Evolutionary conservation across 2,888 invertebrate species (phyloP), one percentile per base, ranked within the genome.

Genomic region (Stenolophus ochropezus): DNA sequence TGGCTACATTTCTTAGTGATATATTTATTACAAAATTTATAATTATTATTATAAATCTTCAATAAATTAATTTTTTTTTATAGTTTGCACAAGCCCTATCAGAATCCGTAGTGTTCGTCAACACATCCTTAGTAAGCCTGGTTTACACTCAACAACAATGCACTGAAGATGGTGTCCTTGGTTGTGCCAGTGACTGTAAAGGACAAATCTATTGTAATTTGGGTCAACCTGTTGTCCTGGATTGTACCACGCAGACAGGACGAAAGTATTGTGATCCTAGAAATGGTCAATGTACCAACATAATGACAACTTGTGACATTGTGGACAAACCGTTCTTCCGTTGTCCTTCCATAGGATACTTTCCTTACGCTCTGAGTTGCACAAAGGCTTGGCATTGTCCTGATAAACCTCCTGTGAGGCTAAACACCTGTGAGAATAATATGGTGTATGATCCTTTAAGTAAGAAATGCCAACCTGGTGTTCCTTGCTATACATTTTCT

Each of bases 401-500:
- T 65, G 2, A 18, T 6, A 16, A 16, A 16, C 65, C 65, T 18
- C 33, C 65, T 11, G 18, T 16, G 1, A 16, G 14, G 11, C 1
- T 61, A 8, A 3, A 33, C n/a, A 33, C 27, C 18, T 69, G 65
- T 4, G 18, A n/a, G 11, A 56, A 56, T 16, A 33, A 69, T 33
- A 8, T 69, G 33, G 18, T 69, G 11, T 69, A 18, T 21, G 65
- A 69, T 33, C 20, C 65, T 16, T 69, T 69, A 18, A 16, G 18
- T 33, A 69, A 69, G 18, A 27, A 27, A 27, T 79, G 79, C 53
- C 25, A 6, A n/a, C 11, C 11, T 18, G 51, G 27, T 11, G 5
- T 27, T 11, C 1, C 20, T 25, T 79, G 79, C 53, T 69, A 71
- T 11, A 79, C 25, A n/a, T 79, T 79, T 33, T 79, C 79, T 8